Conservation (phyloP, 2,888 invertebrate species). For the Erannis defoliaria region DNA sequence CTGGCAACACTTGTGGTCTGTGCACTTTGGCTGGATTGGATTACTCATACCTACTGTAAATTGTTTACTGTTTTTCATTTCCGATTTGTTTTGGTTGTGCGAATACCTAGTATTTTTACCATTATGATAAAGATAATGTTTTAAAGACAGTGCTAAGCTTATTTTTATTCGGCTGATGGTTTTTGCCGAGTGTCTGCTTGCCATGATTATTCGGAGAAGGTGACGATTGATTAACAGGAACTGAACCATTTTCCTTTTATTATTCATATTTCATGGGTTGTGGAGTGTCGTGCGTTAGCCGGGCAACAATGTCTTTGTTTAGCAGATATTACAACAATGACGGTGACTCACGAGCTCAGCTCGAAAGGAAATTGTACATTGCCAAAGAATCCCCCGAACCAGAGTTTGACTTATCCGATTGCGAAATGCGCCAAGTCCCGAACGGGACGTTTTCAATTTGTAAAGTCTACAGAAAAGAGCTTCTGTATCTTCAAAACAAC, state of each 20-base stretch:
- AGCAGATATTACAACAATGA: conserved; percentile 64
- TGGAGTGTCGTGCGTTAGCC: conserved; percentile 73
- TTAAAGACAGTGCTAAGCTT: conserved; percentile 1
- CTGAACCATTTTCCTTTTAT: conserved; percentile 28
- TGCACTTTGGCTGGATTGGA: too few relatives aligned
- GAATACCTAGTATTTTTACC: neutral
- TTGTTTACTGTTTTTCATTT: conserved; percentile 3
- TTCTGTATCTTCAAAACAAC: conserved; percentile 89
- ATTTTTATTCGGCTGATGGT: neutral
- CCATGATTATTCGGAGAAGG: conserved; percentile 55
- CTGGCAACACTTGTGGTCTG: neutral
- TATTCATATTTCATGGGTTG: conserved; percentile 77
- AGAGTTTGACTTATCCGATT: conserved; percentile 92
- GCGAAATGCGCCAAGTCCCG: conserved; percentile 91
- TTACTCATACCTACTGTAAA: too few relatives aligned
- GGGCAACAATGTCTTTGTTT: conserved; percentile 78
- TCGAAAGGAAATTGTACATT: conserved; percentile 80
- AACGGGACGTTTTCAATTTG: conserved; percentile 93
- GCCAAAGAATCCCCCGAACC: conserved; percentile 92
- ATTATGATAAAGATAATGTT: neutral
- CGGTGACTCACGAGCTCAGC: conserved; percentile 63
- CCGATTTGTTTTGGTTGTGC: conserved; percentile 7
- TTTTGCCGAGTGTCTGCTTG: neutral
- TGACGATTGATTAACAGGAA: conserved; percentile 52
- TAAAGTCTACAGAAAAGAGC: conserved; percentile 93